These are phyloP conservation scores for Drosophila sturtevanti DNA, from an alignment of 1,140 invertebrate species.

Conservation along the genomic window DNA sequence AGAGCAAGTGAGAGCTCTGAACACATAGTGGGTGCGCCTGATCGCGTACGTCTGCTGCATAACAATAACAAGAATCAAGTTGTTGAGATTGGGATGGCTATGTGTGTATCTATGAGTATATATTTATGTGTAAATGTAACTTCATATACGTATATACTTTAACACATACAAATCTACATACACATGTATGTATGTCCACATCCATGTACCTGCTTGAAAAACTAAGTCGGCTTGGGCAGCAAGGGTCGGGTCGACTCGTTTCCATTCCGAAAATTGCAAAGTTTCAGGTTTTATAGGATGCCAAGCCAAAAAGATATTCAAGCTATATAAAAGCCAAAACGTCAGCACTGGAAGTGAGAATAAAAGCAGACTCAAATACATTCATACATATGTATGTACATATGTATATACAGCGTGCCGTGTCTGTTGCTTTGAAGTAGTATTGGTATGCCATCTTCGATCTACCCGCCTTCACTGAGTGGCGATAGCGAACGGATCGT, in stretches of 20 bases:
- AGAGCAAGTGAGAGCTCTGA: slow-evolving; percentile 23
- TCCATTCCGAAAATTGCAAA: background rate
- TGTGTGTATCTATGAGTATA: slow-evolving; percentile 7
- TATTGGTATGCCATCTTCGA: slow-evolving; percentile 64
- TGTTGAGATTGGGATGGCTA: slow-evolving; percentile 28
- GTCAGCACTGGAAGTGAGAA: slow-evolving; percentile 16
- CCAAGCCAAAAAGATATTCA: background rate
- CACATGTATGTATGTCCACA: background rate
- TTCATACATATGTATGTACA: background rate
- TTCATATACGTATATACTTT: background rate
- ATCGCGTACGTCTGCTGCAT: slow-evolving; percentile 48
- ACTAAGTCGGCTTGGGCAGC: too few relatives aligned
- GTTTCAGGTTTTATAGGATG: slow-evolving; percentile 2
- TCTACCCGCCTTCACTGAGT: slow-evolving; percentile 56
- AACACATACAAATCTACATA: background rate
- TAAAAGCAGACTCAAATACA: slow-evolving; percentile 14
- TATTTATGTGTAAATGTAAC: background rate
- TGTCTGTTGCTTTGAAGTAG: background rate
- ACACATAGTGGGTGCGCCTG: slow-evolving; percentile 54
- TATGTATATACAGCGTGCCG: slow-evolving; percentile 19
- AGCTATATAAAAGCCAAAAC: slow-evolving; percentile 19
- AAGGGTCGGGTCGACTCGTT: too few relatives aligned
- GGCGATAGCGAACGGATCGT: slow-evolving; percentile 28
- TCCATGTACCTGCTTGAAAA: slow-evolving; percentile 2
- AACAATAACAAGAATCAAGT: slow-evolving; percentile 57